Base-by-base conservation (phyloP, 2,888 invertebrate species). In the Xylota segnis region DNA sequence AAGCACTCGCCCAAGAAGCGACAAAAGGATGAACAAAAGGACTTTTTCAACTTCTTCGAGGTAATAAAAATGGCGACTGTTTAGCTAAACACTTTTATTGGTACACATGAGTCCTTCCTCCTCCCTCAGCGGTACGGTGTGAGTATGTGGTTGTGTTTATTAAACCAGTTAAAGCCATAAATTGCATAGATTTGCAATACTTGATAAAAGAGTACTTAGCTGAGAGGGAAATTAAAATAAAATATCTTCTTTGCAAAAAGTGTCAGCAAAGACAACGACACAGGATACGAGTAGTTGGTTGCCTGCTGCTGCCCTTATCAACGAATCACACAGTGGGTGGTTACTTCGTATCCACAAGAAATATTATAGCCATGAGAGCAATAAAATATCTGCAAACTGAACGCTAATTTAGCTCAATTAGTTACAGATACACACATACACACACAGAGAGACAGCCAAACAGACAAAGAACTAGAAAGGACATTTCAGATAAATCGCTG, bases 31-130 rank as follows among this genome's bases (percentile, higher is more conserved):
- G 75, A 75, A 84, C 84, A 75, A 84, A 77, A 81, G 86, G 76
- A 77, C 72, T 65, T 75, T 29, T 76, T 56, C 40, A 63, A 52
- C 47, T 5, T 56, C 59, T 9, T 72, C 63, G 66, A 77, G 68
- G 82, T 82, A 86, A 86, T 86, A 86, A 86, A 86, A 86, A 86
- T 86, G 86, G 86, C 86, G 86, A 86, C 86, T 86, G 86, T 86
- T 86, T 86, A 86, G 86, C 86, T 86, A 86, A 86, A 86, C 82
- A 86, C 86, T 86, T 86, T 86, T 86, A 86, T 86, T 86, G 86
- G 86, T 77, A 23, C 43, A 74, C 34, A 72, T 52, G 34, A 43
- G 37, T 29, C 59, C 43, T 58, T 43, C 7, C 2, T 6, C 23
- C 29, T 14, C 40, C n/a, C n/a, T n/a, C n/a, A n/a, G 3, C 32